phyloP scores from a whole-genome alignment of 1,140 invertebrate genomes.

The Mesaphorura yosii region DNA sequence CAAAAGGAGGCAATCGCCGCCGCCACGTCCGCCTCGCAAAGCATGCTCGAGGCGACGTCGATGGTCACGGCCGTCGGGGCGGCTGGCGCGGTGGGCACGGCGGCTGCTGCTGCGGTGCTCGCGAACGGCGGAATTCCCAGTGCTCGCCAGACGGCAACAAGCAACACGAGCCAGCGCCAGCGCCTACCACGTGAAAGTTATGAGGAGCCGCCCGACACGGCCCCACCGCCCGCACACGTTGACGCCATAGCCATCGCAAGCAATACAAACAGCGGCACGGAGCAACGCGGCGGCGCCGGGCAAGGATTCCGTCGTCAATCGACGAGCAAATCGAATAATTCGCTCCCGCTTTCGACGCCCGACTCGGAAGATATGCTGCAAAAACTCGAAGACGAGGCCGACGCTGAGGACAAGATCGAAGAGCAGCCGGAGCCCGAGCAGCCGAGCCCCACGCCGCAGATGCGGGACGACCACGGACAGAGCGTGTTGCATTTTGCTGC shows the following conservation, averaged over 20 bases:
- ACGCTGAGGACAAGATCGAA: conserved; percentile 21
- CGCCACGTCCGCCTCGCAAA: not conserved
- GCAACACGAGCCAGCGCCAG: not conserved
- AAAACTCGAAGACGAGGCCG: conserved; percentile 21
- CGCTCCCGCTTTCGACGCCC: not conserved
- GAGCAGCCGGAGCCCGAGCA: conserved; percentile 14
- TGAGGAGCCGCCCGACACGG: conserved; percentile 4
- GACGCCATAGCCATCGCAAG: not conserved
- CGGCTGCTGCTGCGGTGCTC: not conserved
- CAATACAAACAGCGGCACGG: not conserved
- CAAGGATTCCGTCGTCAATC: too few species aligned
- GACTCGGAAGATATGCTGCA: conserved; percentile 12
- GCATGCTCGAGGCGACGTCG: not conserved
- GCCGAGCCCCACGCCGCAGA: conserved; percentile 3
- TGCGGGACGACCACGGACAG: conserved; percentile 71
- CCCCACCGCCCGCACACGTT: not conserved
- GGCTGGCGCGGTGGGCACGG: not conserved
- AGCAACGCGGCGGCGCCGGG: too few species aligned
- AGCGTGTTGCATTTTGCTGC: conserved; percentile 80
- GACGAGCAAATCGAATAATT: too few species aligned
- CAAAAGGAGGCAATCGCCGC: conserved; percentile 2
- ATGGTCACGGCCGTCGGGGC: not conserved
- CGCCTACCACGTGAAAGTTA: not conserved
- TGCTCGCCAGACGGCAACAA: too few species aligned
- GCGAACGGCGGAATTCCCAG: too few species aligned